phyloP scores from a whole-genome alignment of 2,888 invertebrate genomes.

The Aromia moschata region DNA sequence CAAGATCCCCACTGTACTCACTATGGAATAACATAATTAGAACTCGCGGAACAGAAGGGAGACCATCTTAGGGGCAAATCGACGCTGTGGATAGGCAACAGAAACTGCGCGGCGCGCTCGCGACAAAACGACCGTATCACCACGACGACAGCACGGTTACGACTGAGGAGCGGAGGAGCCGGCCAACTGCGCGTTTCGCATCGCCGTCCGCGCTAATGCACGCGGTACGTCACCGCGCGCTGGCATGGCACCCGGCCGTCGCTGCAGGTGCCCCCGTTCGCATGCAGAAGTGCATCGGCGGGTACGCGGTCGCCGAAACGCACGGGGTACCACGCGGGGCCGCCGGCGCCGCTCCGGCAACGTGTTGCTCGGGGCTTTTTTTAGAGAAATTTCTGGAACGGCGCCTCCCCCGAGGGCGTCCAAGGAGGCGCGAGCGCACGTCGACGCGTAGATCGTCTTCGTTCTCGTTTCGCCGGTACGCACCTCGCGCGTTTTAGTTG shows the following conservation, averaged over 20 bases:
- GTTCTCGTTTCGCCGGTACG: too few relatives aligned
- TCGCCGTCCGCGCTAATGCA: slow-evolving; percentile 39
- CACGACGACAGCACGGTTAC: slow-evolving; percentile 17
- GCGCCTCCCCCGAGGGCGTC: too few relatives aligned
- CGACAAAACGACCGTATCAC: slow-evolving; percentile 25
- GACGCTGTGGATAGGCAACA: not conserved
- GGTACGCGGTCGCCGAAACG: slow-evolving; percentile 1
- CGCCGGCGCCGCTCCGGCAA: too few relatives aligned
- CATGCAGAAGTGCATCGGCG: not conserved
- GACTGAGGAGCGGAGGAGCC: too few relatives aligned
- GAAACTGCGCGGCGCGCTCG: slow-evolving; percentile 33
- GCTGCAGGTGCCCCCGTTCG: not conserved
- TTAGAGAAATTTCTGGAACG: too few relatives aligned
- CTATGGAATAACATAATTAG: slow-evolving; percentile 39
- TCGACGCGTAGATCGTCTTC: too few relatives aligned
- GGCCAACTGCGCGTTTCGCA: slow-evolving; percentile 45
- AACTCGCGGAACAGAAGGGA: slow-evolving; percentile 1
- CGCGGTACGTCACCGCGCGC: slow-evolving; percentile 10
- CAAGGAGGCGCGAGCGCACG: too few relatives aligned
- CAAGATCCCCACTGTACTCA: slow-evolving; percentile 32
- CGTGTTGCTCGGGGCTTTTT: too few relatives aligned
- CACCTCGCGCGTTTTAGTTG: too few relatives aligned
- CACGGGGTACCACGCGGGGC: too few relatives aligned
- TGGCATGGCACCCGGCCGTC: not conserved
- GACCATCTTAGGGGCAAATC: slow-evolving; percentile 8